Evolutionary conservation across 2,797 vertebrate species (phyloP).

Genomic region (Tangara arthus): DNA sequence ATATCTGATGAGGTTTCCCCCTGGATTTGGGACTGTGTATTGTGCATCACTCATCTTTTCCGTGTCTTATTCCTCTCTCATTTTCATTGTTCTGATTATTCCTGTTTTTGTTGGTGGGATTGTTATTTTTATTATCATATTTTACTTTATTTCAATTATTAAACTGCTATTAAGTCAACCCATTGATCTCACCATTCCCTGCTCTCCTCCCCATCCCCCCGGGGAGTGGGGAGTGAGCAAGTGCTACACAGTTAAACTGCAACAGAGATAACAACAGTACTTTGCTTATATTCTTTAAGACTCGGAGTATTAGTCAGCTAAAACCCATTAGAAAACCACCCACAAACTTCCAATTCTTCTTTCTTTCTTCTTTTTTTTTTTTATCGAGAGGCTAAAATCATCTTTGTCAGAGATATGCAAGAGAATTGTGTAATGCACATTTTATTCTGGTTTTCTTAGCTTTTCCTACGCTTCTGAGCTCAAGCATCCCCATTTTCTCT

Average conservation of each 20-base stretch:
- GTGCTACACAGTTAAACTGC: not conserved
- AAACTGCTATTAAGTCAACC: not conserved
- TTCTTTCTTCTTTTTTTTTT: not conserved
- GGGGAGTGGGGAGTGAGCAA: not conserved
- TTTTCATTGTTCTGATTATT: not conserved
- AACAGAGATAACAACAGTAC: not conserved
- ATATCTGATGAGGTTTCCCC: not conserved
- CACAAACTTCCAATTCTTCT: not conserved
- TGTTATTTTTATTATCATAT: not conserved
- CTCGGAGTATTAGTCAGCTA: constrained; percentile 48
- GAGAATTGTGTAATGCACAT: not conserved
- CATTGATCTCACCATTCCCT: not conserved
- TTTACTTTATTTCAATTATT: not conserved
- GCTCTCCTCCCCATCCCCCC: not conserved
- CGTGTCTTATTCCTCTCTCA: not conserved
- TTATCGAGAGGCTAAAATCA: not conserved
- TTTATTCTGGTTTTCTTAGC: not conserved
- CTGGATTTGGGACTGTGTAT: not conserved
- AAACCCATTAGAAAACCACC: constrained; percentile 56
- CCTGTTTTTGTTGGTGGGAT: not conserved
- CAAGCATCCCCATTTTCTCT: not conserved
- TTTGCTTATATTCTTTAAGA: not conserved
- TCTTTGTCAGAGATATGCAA: not conserved
- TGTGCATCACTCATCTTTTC: not conserved
- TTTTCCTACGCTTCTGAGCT: not conserved